Base-by-base conservation (phyloP, 2,113 vertebrate genomes). In the Nibea albiflora region DNA sequence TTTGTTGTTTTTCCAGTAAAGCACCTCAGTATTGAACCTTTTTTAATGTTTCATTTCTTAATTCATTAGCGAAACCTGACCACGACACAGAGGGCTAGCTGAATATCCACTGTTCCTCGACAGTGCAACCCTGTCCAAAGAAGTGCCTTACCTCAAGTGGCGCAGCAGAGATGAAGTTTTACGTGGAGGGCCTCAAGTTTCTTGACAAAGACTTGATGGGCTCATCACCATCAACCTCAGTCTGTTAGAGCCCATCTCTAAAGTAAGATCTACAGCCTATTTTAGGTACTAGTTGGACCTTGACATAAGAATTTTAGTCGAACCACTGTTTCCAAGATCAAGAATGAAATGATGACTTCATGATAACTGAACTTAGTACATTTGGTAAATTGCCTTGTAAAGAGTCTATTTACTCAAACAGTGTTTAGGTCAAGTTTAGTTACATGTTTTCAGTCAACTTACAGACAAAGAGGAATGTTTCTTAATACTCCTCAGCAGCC, bases 161-260 rank as follows among this genome's bases (percentile, higher is more conserved):
- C 0, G 68, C 17, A 0, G 90, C 92, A 0, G 96, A 98, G 86
- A 69, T 95, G 2, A 76, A 93, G 0, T 97, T 98, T 92, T 97
- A 96, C 0, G 96, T 98, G 14, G 97, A 99, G 77, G 98, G 97
- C 3, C 94, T 98, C 11, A 76, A 85, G 0, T 99, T 99, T 82
- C 96, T 96, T 0, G 97, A 98, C 0, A 96, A 95, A 42, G 93
- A 95, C 78, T 98, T 69, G 64, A 95, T 0, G 97, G 97, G 5
- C 94, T 99, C 68, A 85, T 99, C 74, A 95, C 86, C 71, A 93
- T 99, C 92, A 94, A 95, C 0, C 93, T 97, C 88, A 97, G 96
- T 90, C 93, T 99, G 50, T 85, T 98, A 63, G 96, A 97, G 88
- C 94, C 94, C 0, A 85, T 92, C 56, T 26, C 76, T 0, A 49